Conservation (phyloP, 2,113 vertebrate genomes). For the Amia ocellicauda region DNA sequence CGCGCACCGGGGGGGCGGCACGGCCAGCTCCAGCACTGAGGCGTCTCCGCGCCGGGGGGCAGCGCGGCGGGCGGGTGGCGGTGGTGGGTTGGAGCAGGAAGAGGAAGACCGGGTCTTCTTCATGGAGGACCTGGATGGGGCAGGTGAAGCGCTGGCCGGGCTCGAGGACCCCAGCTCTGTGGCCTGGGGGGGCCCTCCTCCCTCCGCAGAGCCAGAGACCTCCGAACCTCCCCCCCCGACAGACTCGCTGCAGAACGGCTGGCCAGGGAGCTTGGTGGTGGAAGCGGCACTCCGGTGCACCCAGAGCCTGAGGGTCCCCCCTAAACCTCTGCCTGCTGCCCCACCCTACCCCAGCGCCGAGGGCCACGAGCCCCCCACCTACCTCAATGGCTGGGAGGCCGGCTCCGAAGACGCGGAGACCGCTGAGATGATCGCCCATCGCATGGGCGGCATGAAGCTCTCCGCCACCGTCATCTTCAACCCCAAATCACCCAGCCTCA, state of each 20-base stretch:
- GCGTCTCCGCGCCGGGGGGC: slow-evolving; percentile 66
- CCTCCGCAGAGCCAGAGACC: slow-evolving; percentile 30
- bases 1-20: slow-evolving; percentile 59
- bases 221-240: slow-evolving; percentile 23
- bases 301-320: slow-evolving; percentile 53
- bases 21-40: slow-evolving; percentile 60
- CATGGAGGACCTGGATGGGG: slow-evolving; percentile 88
- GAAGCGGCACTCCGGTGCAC: slow-evolving; percentile 45
- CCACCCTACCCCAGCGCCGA: slow-evolving; percentile 26
- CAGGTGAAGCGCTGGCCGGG: slow-evolving; percentile 58
- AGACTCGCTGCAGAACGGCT: slow-evolving; percentile 46
- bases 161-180: slow-evolving; percentile 44
- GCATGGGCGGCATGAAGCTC: slow-evolving; percentile 95
- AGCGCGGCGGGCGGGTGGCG: slow-evolving; percentile 31
- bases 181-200: slow-evolving; percentile 45
- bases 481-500: slow-evolving; percentile 76
- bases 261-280: slow-evolving; percentile 45
- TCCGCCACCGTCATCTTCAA: slow-evolving; percentile 97
- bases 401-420: slow-evolving; percentile 67
- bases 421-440: slow-evolving; percentile 87
- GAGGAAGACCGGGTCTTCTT: slow-evolving; percentile 89
- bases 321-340: slow-evolving; percentile 31
- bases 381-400: slow-evolving; percentile 79
- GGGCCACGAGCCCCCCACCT: slow-evolving; percentile 58
- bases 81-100: slow-evolving; percentile 47